These are phyloP conservation scores for Scophthalmus maximus DNA, from an alignment of 2,113 vertebrate species.

Conservation along the genomic window DNA sequence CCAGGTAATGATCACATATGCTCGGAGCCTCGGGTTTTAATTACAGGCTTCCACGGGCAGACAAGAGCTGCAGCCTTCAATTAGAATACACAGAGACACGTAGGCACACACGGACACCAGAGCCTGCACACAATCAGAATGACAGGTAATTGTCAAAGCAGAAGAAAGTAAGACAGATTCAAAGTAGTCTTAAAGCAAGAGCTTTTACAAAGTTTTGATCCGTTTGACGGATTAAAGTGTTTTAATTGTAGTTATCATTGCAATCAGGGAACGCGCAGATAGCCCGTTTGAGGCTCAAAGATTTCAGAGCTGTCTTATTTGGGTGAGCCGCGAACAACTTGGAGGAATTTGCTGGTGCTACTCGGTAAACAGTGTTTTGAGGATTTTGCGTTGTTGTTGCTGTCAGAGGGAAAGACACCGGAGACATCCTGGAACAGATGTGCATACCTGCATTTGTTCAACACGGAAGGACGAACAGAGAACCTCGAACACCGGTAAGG, in stretches of 20 bases:
- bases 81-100: slow-evolving; percentile 39
- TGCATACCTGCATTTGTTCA: too few relatives aligned
- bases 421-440: too few relatives aligned
- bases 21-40: slow-evolving; percentile 53
- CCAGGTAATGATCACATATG: slow-evolving; percentile 30
- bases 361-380: too few relatives aligned
- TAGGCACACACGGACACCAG: slow-evolving; percentile 10
- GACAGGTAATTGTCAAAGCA: slow-evolving; percentile 37
- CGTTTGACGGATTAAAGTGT: background rate
- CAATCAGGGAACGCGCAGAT: background rate
- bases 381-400: too few relatives aligned
- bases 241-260: background rate
- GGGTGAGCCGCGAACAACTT: too few relatives aligned
- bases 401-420: too few relatives aligned
- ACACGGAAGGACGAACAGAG: too few relatives aligned
- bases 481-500: too few relatives aligned
- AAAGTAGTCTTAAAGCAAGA: slow-evolving; percentile 1
- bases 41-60: slow-evolving; percentile 51
- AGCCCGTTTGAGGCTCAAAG: too few relatives aligned
- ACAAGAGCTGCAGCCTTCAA: slow-evolving; percentile 55
- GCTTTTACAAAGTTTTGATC: background rate
- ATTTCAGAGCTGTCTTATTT: too few relatives aligned
- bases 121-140: slow-evolving; percentile 35
- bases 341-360: too few relatives aligned
- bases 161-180: background rate